These are phyloP conservation scores for Spea hammondii DNA, from an alignment of 2,797 vertebrate genomes.

Conservation along the genomic window DNA sequence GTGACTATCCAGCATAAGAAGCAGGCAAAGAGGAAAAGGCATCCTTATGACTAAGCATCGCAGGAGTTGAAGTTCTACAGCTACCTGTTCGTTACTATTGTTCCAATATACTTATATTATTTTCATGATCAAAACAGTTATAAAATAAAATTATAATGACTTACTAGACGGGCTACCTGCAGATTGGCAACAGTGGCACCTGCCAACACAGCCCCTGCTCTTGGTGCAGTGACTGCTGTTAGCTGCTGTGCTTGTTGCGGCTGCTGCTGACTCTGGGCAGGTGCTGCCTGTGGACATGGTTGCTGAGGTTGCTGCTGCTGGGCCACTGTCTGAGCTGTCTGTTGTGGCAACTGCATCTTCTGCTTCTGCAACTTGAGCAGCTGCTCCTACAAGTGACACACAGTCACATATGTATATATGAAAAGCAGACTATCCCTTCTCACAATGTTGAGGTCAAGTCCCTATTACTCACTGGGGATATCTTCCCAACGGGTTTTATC, in stretches of 20 bases:
- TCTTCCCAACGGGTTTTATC: constrained; percentile 80
- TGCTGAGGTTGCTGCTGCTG: constrained; percentile 59
- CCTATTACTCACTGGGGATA: constrained; percentile 72
- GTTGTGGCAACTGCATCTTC: constrained; percentile 82
- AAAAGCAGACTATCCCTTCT: neutral
- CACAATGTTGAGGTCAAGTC: neutral
- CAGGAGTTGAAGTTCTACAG: too few relatives aligned
- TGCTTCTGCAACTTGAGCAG: constrained; percentile 88
- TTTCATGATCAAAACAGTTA: neutral
- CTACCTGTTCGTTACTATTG: too few relatives aligned
- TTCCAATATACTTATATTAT: too few relatives aligned
- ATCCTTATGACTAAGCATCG: too few relatives aligned
- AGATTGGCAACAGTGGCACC: constrained; percentile 82
- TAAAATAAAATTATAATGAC: constrained; percentile 52
- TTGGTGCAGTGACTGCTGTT: constrained; percentile 78
- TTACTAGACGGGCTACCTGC: constrained; percentile 89
- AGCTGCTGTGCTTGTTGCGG: constrained; percentile 74
- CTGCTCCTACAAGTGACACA: constrained; percentile 73
- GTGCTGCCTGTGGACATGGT: constrained; percentile 24
- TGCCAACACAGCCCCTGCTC: constrained; percentile 81
- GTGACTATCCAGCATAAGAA: too few relatives aligned
- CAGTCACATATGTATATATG: neutral
- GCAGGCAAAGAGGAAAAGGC: too few relatives aligned
- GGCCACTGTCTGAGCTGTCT: constrained; percentile 40
- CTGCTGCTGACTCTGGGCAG: constrained; percentile 53